Base-by-base conservation (phyloP, 2,113 vertebrate species). In the Pedionomus torquatus region DNA sequence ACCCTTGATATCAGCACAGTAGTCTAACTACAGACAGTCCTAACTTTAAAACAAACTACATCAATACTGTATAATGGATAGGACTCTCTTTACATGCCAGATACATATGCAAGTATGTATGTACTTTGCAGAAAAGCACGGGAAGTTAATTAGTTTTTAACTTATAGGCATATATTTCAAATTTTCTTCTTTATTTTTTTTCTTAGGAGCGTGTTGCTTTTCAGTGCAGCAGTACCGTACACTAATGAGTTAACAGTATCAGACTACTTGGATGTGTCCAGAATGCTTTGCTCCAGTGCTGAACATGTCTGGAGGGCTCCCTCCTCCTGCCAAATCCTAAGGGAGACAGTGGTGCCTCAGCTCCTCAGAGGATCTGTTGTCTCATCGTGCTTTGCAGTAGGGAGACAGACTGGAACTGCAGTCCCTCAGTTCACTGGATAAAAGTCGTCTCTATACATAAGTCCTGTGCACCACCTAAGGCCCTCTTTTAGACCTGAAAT, bases 41-140 rank as follows among this genome's bases (percentile, higher is more conserved):
- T 95, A 81, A 89, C 83, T 86, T 94, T 91, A 89, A 97, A 95
- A 96, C 74, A 89, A 96, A 48, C 85, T 70, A 89, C 68, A 89
- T 82, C 87, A 94, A 89, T 75, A 96, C 82, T 83, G 80, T 70
- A 91, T 72, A 87, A 77, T 79, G 91, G 70, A 89, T 51, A 81
- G 48, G 81, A 96, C 35, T 92, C 63, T 37, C 13, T 87, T 89
- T 94, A 91, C 35, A 91, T 92, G 90, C 79, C 7, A 0, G 58
- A 60, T 81, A 78, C 43, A 83, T 94, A 82, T 82, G 87, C 65
- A 95, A 60, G 41, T 66, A 82, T 93, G 89, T 79, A 89, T 49
- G 65, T 46, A 89, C 72, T 95, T 92, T 48, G 72, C 80, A 91
- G 83, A 77, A 84, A 79, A 94, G 75, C 93, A 93, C 87, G 97